Base-by-base conservation (phyloP, 2,113 vertebrate species). In the Zapornia atra region DNA sequence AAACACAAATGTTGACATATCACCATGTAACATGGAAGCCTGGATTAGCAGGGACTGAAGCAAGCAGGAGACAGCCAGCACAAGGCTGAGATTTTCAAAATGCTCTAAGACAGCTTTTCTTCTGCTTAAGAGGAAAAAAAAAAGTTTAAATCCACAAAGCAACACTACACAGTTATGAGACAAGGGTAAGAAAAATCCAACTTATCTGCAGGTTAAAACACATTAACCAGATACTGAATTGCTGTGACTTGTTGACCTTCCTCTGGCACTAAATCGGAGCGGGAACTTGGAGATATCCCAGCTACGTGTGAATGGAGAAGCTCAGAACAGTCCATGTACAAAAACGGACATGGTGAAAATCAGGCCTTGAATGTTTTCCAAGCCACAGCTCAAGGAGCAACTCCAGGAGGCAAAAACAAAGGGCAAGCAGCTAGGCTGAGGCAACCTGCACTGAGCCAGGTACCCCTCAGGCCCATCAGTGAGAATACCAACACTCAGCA, bases 11-110 rank as follows among this genome's bases (percentile, higher is more conserved):
- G 33, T 66, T 93, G 82, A 66, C 46, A 15, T 36, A 69, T 73
- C 46, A 20, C 60, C 50, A 11, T 4, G 4, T 50, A 82, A 92
- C 63, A 59, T 18, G 26, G 63, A 31, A 83, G 33, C 25, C 93
- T 5, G 5, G 68, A 68, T 48, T 57, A 63, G 48, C 38, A 69
- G 1, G 3, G 64, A 36, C 50, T 86, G 48, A 50, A 42, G 33
- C 56, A 87, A 28, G 16, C 64, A 77, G 42, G 29, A 69, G 65
- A 59, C 31, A 21, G 54, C 31, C 60, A 82, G 42, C 31, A 64
- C 63, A 88, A 86, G 66, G 56, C 51, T 51, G 61, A 90, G 51
- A 53, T 88, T 79, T 92, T 94, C 64, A 75, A 56, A 93, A 68
- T 63, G 20, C 21, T 96, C 68, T 78, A 72, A 44, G 20, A 83